Conservation (phyloP, 2,888 invertebrate genomes). For the Pterostichus niger region DNA sequence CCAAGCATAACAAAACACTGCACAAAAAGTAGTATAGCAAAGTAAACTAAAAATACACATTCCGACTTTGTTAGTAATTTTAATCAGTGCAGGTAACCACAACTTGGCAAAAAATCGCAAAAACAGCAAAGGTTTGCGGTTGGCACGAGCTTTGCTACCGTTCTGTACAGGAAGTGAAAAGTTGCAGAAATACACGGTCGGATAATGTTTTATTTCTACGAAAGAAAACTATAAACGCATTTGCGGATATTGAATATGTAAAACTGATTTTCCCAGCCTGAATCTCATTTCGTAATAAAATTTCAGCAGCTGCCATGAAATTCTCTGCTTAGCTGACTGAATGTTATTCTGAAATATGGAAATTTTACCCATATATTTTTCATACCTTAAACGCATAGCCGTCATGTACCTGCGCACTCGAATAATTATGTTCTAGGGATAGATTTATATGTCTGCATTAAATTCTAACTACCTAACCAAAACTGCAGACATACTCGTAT, state of each 20-base stretch:
- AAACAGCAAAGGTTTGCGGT: too few species aligned
- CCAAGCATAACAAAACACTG: too few species aligned
- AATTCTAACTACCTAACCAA: too few species aligned
- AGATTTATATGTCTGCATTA: background rate
- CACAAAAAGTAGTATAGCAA: too few species aligned
- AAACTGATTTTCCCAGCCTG: constrained; percentile 52
- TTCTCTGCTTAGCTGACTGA: constrained; percentile 48
- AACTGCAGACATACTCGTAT: too few species aligned
- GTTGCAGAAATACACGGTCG: background rate
- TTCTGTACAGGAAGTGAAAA: background rate
- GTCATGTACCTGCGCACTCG: background rate
- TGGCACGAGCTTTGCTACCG: too few species aligned
- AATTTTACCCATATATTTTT: constrained; percentile 25
- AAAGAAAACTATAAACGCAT: constrained; percentile 53
- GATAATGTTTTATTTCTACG: constrained; percentile 50
- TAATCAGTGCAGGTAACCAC: too few species aligned
- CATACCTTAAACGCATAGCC: constrained; percentile 3
- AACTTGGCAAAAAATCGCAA: too few species aligned
- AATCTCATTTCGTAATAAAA: constrained; percentile 62
- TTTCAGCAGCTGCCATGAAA: constrained; percentile 42
- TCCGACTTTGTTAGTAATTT: too few species aligned
- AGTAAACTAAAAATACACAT: too few species aligned
- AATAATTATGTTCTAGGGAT: background rate
- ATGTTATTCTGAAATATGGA: constrained; percentile 51
- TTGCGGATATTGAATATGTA: constrained; percentile 62